phyloP scores from a whole-genome alignment of 53 echinoderm and acorn worm species.

The Hippasteria phrygiana region DNA sequence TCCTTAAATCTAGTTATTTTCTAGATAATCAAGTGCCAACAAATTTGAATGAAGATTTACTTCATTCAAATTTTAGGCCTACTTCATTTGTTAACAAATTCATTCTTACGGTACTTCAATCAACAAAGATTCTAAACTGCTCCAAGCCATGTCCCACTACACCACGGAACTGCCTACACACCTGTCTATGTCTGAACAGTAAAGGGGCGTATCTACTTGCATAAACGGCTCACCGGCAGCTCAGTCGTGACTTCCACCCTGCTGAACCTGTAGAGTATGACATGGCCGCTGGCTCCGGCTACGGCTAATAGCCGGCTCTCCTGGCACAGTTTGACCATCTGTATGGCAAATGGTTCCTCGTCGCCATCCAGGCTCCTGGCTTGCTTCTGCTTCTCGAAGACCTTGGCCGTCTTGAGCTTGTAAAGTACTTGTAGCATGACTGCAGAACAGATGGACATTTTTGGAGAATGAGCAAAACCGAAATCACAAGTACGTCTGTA shows the following conservation, averaged over 20 bases:
- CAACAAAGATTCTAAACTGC: no score
- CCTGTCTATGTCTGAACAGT: neutral
- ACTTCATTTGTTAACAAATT: no score
- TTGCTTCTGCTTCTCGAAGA: conserved; percentile 97
- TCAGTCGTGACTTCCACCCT: conserved; percentile 87
- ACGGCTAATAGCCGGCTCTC: conserved; percentile 89
- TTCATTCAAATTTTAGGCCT: no score
- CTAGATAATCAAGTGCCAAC: no score
- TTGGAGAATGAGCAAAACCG: neutral
- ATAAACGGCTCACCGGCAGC: conserved; percentile 67
- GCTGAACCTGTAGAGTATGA: conserved; percentile 94
- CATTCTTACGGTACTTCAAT: no score
- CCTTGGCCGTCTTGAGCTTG: conserved; percentile 97
- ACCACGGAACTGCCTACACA: neutral
- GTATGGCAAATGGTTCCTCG: conserved; percentile 94
- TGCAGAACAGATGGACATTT: neutral
- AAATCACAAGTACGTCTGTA: no score
- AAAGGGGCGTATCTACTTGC: neutral
- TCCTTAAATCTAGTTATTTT: no score
- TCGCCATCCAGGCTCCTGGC: conserved; percentile 92
- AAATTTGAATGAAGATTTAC: no score
- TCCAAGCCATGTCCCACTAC: no score
- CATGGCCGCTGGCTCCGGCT: conserved; percentile 96
- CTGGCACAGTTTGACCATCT: conserved; percentile 88
- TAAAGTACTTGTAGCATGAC: conserved; percentile 97